Evolutionary conservation across 2,797 vertebrate genomes (phyloP), one percentile per base, ranked within the genome.

Genomic region (Xyrichtys novacula): DNA sequence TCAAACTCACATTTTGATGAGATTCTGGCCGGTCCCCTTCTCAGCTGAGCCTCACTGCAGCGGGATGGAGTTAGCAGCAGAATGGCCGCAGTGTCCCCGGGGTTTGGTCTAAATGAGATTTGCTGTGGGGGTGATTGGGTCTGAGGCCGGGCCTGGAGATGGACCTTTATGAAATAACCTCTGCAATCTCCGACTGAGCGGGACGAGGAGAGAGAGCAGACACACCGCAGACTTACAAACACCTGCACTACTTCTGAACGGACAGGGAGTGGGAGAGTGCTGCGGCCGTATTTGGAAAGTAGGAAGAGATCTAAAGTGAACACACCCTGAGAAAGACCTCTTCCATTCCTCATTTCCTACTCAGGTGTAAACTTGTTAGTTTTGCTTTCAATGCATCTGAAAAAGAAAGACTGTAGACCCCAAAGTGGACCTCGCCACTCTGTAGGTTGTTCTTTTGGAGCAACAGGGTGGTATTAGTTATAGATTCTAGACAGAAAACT

Each of bases 41-140:
- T 63, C 55, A 65, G 46, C 64, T 42, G 43, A 1, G 32, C 63
- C 46, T 44, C 34, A 0, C 67, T 43, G 63, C 78, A 65, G 70
- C 53, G 71, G 71, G 82, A 60, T 72, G 81, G 85, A 46, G 73
- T 76, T 62, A 60, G 75, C 73, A 70, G 77, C 77, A 88, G 80
- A 81, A 79, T 74, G 85, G 71, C 85, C 29, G 43, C 81, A 23
- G 68, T 57, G 74, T 76, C 86, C 79, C 85, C 53, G 0, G 84
- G 85, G 82, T 74, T 80, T 49, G 81, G 71, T 52, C 66, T 81
- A 85, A 89, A 90, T 88, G 85, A 89, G 87, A 88, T 89, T 88
- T 88, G 81, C 87, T 80, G 85, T 60, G 65, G 84, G 85, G 84
- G 64, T 86, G 85, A 88, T 88, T 86, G 83, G 71, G 82, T 89